Conservation (phyloP, 2,113 vertebrate species). For the Hyla sarda region DNA sequence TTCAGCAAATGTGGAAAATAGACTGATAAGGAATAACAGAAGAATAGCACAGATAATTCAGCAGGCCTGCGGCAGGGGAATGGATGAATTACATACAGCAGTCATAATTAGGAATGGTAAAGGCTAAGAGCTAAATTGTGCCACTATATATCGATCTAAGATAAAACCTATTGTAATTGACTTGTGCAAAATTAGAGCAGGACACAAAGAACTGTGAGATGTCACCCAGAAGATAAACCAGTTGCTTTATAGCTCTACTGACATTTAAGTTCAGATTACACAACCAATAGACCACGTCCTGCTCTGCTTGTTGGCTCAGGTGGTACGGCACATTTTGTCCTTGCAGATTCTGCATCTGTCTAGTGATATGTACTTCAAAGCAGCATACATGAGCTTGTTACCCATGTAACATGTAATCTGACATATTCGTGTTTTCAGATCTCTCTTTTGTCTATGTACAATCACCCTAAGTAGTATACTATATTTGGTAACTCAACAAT, state of each 20-base stretch:
- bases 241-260: conserved; percentile 2
- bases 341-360: background rate
- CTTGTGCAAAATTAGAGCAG: background rate
- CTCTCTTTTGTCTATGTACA: too few species aligned
- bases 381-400: background rate
- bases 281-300: background rate
- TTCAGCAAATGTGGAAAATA: conserved; percentile 3
- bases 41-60: background rate
- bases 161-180: background rate
- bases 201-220: background rate
- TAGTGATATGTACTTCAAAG: background rate
- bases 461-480: too few species aligned
- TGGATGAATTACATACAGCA: background rate
- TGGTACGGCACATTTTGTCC: background rate
- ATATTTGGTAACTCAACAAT: too few species aligned
- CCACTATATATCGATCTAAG: background rate
- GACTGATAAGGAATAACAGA: conserved; percentile 14
- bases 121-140: background rate
- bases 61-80: background rate
- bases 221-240: background rate
- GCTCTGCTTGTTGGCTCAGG: background rate
- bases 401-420: too few species aligned
- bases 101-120: background rate
- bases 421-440: too few species aligned
- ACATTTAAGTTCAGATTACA: conserved; percentile 24